Conservation (phyloP, 1,140 invertebrate genomes). For the Leucophenga varia region DNA sequence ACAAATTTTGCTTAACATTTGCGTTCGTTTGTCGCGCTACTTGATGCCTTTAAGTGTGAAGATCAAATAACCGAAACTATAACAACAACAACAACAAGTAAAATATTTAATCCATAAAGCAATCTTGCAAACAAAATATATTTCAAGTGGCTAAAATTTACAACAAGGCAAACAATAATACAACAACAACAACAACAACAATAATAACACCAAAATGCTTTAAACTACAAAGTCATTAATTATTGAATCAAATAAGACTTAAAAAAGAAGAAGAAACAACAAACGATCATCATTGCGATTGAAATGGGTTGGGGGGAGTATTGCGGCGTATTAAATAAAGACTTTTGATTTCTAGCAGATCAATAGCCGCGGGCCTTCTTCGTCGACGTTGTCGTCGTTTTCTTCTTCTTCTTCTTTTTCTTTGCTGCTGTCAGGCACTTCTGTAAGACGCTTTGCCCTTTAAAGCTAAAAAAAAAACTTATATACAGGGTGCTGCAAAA, state of each 20-base stretch:
- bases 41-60: constrained; percentile 19
- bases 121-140: too few species aligned
- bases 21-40: constrained; percentile 11
- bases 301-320: constrained; percentile 14
- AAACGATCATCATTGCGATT: too few species aligned
- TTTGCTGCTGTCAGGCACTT: constrained; percentile 2
- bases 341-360: constrained; percentile 56
- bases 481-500: too few species aligned
- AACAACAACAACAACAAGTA: too few species aligned
- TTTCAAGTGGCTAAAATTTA: too few species aligned
- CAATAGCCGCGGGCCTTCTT: constrained; percentile 43
- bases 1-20: too few species aligned
- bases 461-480: constrained; percentile 1
- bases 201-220: neutral
- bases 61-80: constrained; percentile 16
- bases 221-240: constrained; percentile 43
- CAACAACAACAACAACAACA: too few species aligned
- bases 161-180: too few species aligned
- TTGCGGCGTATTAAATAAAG: constrained; percentile 31
- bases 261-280: too few species aligned
- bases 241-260: constrained; percentile 46
- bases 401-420: constrained; percentile 6
- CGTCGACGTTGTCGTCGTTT: too few species aligned
- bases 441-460: constrained; percentile 14
- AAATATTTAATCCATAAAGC: too few species aligned